Percentiles rank a stretch among this genome's conserved stretches.
These are phyloP conservation scores for Hormaphis cornu DNA, from an alignment of 1,140 invertebrate genomes.

Conservation along the genomic window DNA sequence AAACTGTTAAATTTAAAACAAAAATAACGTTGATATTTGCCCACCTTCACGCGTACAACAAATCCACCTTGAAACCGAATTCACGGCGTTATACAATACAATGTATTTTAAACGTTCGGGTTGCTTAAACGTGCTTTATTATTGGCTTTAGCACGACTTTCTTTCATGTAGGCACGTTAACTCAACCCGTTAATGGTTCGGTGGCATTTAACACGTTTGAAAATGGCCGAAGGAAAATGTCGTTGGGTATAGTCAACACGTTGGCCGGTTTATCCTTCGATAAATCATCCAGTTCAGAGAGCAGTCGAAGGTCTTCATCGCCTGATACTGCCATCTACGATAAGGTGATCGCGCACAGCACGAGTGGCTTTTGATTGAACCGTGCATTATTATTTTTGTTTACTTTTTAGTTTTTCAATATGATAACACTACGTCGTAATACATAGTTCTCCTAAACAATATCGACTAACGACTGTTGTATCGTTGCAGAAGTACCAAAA, in stretches of 20 bases:
- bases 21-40: too few relatives aligned
- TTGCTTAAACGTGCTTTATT: not conserved
- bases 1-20: too few relatives aligned
- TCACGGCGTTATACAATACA: too few relatives aligned
- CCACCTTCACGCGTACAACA: too few relatives aligned
- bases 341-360: not conserved
- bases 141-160: not conserved
- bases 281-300: conserved; percentile 18
- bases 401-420: too few relatives aligned
- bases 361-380: not conserved
- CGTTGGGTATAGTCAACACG: conserved; percentile 8
- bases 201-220: conserved; percentile 19
- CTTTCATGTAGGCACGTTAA: conserved; percentile 11
- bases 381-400: too few relatives aligned
- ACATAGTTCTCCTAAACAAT: too few relatives aligned
- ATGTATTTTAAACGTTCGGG: too few relatives aligned
- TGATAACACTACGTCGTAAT: too few relatives aligned
- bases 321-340: not conserved
- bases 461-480: too few relatives aligned
- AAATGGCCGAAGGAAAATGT: conserved; percentile 11
- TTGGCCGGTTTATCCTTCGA: conserved; percentile 13
- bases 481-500: conserved; percentile 45
- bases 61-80: too few relatives aligned
- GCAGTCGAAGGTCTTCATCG: conserved; percentile 13
- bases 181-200: not conserved